Base-by-base conservation (phyloP, 2,888 invertebrate genomes). In the Tenthredo distinguenda region DNA sequence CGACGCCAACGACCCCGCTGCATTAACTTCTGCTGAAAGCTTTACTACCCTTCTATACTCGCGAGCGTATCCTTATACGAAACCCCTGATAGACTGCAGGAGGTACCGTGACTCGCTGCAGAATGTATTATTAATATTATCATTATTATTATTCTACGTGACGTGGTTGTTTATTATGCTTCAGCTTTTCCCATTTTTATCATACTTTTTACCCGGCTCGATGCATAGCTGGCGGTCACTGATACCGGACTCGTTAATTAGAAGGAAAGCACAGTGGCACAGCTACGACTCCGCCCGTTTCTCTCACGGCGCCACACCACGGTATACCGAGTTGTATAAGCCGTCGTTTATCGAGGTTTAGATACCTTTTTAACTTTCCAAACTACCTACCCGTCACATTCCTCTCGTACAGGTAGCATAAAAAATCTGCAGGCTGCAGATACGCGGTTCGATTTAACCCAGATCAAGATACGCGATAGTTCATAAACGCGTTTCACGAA, bases 1-100 rank as follows among this genome's bases (percentile, higher is more conserved):
- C 74, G 55, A 55, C 50, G 77, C 47, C 77, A 34, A 47, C 50
- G 72, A 74, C 40, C 55, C 43, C 55, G 26, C 55, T 65, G 58
- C 81, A 65, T 81, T 81, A 81, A 81, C 37, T 81, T 81, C 21
- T 37, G 62, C n/a, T 65, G 81, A 81, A 81, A 81, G 81, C 81
- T 81, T 81, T 81, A 81, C 81, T 81, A 31, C 37, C 21, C 37
- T n/a, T 12, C 55, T 40, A 37, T 21, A 43, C 55, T 55, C 9
- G 15, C 18, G 34, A 50, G 34, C n/a, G 4, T 50, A 77, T n/a
- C 26, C 77, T 77, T n/a, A 7, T 34, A 18, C 18, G 10, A 34
- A 47, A 10, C 12, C 50, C 21, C 6, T 55, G 55, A 31, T 55
- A 55, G 31, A 31, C 26, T 55, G 50, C 26, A 9, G 34, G 77